Conservation (phyloP, 2,113 vertebrate genomes). For the Zootoca vivipara region DNA sequence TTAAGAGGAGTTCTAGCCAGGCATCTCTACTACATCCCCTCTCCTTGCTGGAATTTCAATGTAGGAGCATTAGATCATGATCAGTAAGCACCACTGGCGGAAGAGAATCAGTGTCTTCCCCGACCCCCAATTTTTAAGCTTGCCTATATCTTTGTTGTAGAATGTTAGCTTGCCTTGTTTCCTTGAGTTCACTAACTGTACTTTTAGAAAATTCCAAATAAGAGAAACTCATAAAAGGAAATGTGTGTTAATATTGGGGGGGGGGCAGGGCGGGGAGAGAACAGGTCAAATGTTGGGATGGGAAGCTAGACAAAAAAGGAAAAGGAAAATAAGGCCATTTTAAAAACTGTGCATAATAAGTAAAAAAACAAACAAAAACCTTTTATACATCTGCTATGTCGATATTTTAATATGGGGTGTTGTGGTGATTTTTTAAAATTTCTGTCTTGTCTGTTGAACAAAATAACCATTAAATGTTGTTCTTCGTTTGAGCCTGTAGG, state of each 20-base stretch:
- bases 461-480: constrained; percentile 44
- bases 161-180: not conserved
- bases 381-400: not conserved
- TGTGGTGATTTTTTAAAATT: not conserved
- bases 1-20: not conserved
- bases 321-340: not conserved
- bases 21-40: not conserved
- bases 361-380: constrained; percentile 12
- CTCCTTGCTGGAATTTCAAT: not conserved
- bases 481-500: constrained; percentile 70
- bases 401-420: not conserved
- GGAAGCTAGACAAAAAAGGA: not conserved
- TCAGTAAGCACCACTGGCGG: not conserved
- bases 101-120: not conserved
- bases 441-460: not conserved
- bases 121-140: not conserved
- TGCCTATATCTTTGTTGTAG: not conserved
- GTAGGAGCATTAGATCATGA: not conserved
- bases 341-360: not conserved
- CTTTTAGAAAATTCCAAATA: not conserved
- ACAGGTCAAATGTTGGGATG: not conserved
- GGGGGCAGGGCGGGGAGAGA: too few species aligned
- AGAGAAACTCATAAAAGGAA: not conserved
- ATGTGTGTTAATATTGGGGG: not conserved
- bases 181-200: too few species aligned